phyloP scores from a whole-genome alignment of 1,140 invertebrate genomes.

The Aphidius ervi region DNA sequence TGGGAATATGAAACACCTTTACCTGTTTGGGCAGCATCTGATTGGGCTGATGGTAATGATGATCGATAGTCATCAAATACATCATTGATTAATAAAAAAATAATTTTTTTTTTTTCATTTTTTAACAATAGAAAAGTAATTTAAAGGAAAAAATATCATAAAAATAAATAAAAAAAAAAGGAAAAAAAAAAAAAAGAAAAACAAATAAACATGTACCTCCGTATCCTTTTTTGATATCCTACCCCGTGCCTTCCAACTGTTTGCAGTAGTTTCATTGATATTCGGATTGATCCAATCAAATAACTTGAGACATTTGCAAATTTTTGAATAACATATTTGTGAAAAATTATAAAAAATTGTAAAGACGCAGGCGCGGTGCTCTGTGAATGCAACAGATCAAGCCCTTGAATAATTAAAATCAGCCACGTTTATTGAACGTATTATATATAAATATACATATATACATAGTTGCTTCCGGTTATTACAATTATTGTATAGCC shows the following conservation, averaged over 20 bases:
- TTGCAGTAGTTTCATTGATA: not conserved
- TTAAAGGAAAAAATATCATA: not conserved
- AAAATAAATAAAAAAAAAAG: conserved; percentile 5
- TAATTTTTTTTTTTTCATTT: conserved; percentile 13
- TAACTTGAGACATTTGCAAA: too few species aligned
- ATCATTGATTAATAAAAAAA: not conserved
- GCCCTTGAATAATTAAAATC: not conserved
- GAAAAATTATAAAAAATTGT: not conserved
- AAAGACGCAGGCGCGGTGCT: not conserved
- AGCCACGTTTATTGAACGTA: not conserved
- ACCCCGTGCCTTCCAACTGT: conserved; percentile 50
- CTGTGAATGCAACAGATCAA: not conserved
- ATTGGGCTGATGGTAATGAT: conserved; percentile 61
- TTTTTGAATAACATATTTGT: not conserved
- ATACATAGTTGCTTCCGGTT: conserved; percentile 23
- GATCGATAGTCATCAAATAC: conserved; percentile 44
- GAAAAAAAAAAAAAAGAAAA: not conserved
- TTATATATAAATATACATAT: not conserved
- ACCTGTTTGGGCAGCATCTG: conserved; percentile 79
- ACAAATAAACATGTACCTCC: conserved; percentile 21
- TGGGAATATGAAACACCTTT: conserved; percentile 87
- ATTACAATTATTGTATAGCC: conserved; percentile 23
- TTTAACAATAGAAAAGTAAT: conserved; percentile 4
- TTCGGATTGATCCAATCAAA: not conserved
- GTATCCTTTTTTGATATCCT: conserved; percentile 46